Percentiles rank a stretch among this genome's conserved stretches.
Evolutionary conservation across 2,888 invertebrate species (phyloP).

Genomic region (Nymphalis c-album): DNA sequence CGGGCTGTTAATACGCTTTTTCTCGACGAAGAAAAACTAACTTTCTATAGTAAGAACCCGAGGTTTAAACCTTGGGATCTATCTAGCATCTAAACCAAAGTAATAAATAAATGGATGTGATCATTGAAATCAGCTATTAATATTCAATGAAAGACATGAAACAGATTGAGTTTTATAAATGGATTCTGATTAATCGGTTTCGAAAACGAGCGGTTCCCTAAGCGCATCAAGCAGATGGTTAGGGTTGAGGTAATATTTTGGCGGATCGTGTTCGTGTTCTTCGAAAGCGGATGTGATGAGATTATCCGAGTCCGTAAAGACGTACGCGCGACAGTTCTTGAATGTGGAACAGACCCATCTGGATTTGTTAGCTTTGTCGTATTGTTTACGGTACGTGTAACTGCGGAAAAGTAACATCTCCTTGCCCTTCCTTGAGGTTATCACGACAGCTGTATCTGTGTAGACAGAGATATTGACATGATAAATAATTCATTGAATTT

Average conservation of each 20-base stretch:
- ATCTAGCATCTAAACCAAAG: no score
- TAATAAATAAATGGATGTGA: no score
- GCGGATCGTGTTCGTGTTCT: constrained; percentile 66
- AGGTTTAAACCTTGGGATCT: no score
- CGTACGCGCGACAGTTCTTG: constrained; percentile 67
- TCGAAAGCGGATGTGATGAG: constrained; percentile 58
- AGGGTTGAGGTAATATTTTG: constrained; percentile 70
- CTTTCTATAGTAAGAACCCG: no score
- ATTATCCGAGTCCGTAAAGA: constrained; percentile 63
- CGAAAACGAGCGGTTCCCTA: constrained; percentile 54
- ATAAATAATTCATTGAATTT: no score
- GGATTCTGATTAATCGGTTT: constrained; percentile 32
- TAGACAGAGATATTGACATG: not conserved
- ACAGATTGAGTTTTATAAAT: no score
- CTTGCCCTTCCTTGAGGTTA: constrained; percentile 72
- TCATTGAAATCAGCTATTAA: no score
- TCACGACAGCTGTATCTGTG: constrained; percentile 62
- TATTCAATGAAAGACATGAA: no score
- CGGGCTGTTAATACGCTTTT: no score
- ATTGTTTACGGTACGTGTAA: constrained; percentile 70
- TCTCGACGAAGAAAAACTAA: no score
- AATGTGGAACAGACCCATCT: constrained; percentile 73
- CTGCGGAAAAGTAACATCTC: constrained; percentile 68
- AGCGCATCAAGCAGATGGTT: constrained; percentile 63
- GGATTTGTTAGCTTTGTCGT: constrained; percentile 50